phyloP scores from a whole-genome alignment of 92 coral and sea anemone species.

The Parazoanthus atlanticus region DNA sequence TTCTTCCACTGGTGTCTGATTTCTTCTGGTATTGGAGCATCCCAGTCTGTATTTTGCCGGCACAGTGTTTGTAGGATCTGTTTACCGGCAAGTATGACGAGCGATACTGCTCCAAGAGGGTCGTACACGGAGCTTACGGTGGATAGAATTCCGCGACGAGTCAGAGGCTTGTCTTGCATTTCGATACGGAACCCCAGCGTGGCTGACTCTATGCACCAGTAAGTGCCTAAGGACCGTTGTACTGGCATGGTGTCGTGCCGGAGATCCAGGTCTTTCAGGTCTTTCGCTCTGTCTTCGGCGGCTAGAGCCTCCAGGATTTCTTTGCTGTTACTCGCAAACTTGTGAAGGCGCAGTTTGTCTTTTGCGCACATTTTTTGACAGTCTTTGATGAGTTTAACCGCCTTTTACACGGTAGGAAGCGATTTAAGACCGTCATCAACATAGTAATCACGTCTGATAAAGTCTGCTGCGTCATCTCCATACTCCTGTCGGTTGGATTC shows the following conservation, averaged over 20 bases:
- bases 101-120: constrained; percentile 50
- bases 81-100: no score
- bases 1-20: constrained; percentile 50
- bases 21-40: constrained; percentile 53
- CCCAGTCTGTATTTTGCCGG: constrained; percentile 44
- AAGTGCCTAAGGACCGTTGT: constrained; percentile 39
- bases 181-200: no score
- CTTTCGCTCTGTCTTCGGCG: constrained; percentile 51
- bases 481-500: no score
- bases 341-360: constrained; percentile 43
- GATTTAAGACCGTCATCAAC: no score
- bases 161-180: background rate
- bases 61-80: constrained; percentile 33
- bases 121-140: constrained; percentile 53
- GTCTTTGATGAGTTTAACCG: no score
- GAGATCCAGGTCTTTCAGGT: constrained; percentile 55
- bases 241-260: constrained; percentile 50
- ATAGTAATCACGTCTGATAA: no score
- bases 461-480: no score
- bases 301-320: constrained; percentile 46
- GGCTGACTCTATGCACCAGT: no score
- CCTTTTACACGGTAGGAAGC: no score
- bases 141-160: constrained; percentile 58
- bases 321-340: constrained; percentile 56
- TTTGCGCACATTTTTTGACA: no score